A percentile compares a stretch with the other conserved stretches of the same genome.
phyloP scores from a whole-genome alignment of 2,113 vertebrate genomes.

The Eudyptes chrysolophus region DNA sequence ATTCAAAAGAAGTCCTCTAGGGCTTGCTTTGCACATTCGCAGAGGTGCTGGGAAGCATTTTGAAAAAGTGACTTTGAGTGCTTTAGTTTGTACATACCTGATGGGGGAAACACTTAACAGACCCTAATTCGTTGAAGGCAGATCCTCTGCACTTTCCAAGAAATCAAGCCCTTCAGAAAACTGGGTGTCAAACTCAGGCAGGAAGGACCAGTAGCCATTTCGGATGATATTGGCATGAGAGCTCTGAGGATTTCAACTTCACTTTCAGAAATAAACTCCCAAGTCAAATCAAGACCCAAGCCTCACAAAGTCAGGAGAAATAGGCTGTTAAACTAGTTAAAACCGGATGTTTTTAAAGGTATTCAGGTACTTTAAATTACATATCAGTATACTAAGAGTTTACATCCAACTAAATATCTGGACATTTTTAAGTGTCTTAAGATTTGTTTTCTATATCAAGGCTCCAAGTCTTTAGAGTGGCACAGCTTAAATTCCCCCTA shows the following conservation, averaged over 20 bases:
- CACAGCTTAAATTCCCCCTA: neutral
- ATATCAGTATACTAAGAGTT: neutral
- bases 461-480: neutral
- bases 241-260: neutral
- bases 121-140: neutral
- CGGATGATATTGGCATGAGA: fast-evolving
- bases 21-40: neutral
- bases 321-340: neutral
- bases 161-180: neutral
- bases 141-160: neutral
- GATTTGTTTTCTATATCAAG: neutral
- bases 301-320: neutral
- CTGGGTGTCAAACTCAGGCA: neutral
- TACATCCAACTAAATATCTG: neutral
- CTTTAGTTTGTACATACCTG: neutral
- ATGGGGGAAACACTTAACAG: neutral
- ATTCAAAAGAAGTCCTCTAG: constrained; percentile 1
- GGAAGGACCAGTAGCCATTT: neutral
- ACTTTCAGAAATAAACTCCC: neutral
- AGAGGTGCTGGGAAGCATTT: neutral
- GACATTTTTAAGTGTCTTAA: neutral
- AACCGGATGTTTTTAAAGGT: neutral
- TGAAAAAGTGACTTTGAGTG: neutral
- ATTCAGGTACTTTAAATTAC: neutral
- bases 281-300: neutral